Percentiles rank a stretch among this genome's conserved stretches.
Evolutionary conservation across 2,113 vertebrate species (phyloP).

Genomic region (Heliornis fulica): DNA sequence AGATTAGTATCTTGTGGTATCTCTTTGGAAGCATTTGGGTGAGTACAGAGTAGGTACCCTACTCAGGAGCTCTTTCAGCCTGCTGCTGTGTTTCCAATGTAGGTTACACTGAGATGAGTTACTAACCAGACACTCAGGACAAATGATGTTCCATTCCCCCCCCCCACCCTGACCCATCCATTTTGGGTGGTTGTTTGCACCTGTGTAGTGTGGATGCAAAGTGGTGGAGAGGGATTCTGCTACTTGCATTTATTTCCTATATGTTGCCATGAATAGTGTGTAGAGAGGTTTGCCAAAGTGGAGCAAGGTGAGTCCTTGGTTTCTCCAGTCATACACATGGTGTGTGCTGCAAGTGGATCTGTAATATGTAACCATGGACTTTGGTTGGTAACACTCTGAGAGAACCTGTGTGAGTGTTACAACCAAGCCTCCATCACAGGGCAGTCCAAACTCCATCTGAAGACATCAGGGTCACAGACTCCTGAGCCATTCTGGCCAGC

Average conservation of each 20-base stretch:
- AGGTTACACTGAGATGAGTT: background rate
- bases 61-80: background rate
- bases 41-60: background rate
- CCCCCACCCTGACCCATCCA: background rate
- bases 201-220: background rate
- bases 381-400: background rate
- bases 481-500: background rate
- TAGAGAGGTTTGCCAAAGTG: background rate
- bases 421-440: background rate
- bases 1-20: background rate
- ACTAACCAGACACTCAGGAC: background rate
- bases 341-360: background rate
- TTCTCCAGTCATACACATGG: fast-evolving
- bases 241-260: background rate
- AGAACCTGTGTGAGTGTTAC: background rate
- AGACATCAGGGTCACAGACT: background rate
- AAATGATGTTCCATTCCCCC: background rate
- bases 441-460: background rate
- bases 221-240: background rate
- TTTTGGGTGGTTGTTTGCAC: background rate
- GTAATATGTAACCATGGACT: fast-evolving
- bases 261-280: fast-evolving
- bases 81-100: background rate
- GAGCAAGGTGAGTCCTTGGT: background rate
- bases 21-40: background rate